These are phyloP conservation scores for Pomacea canaliculata DNA, from an alignment of 2,888 invertebrate genomes.

Conservation along the genomic window DNA sequence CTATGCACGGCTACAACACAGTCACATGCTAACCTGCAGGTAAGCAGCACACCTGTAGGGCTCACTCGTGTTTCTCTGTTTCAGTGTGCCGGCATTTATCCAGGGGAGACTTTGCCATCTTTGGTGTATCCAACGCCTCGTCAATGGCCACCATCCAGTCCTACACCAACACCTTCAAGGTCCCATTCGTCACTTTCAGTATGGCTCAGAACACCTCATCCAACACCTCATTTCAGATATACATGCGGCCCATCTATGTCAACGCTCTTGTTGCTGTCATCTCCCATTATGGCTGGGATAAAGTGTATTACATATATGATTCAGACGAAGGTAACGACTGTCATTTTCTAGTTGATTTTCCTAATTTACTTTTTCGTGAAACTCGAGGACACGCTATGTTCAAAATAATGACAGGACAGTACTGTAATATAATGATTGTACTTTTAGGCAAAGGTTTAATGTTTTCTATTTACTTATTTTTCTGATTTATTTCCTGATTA, in stretches of 20 bases:
- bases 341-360: background rate
- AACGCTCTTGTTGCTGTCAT: slow-evolving; percentile 43
- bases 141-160: slow-evolving; percentile 54
- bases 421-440: no score
- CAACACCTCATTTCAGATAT: slow-evolving; percentile 39
- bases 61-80: slow-evolving; percentile 12
- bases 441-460: no score
- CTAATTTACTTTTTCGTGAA: background rate
- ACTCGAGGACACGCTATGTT: background rate
- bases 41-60: no score
- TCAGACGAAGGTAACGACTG: slow-evolving; percentile 41
- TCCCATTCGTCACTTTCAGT: slow-evolving; percentile 54
- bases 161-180: slow-evolving; percentile 52
- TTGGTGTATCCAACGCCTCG: slow-evolving; percentile 50
- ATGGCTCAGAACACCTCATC: slow-evolving; percentile 48
- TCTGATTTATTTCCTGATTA: no score
- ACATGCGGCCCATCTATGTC: slow-evolving; percentile 43
- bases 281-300: slow-evolving; percentile 38
- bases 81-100: slow-evolving; percentile 53
- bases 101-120: slow-evolving; percentile 48
- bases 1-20: no score
- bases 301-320: slow-evolving; percentile 42
- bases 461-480: no score
- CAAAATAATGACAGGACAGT: background rate
- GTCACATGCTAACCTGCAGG: no score